Conservation (phyloP, 1,140 invertebrate species). For the Drosophila nasuta region DNA sequence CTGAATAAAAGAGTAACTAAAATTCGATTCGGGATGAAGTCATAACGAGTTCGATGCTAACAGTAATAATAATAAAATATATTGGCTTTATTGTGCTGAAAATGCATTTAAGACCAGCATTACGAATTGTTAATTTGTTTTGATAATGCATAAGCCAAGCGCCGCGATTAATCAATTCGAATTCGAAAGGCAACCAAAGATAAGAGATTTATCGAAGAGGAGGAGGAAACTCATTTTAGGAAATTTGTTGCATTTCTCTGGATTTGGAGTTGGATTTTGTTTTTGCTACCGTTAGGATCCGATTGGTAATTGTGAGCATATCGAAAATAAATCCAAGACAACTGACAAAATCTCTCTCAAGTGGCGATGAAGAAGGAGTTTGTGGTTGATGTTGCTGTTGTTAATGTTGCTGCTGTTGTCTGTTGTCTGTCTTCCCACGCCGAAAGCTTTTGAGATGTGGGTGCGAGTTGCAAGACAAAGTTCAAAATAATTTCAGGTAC, state of each 20-base stretch:
- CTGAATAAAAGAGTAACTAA: slow-evolving; percentile 6
- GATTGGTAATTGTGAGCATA: slow-evolving; percentile 39
- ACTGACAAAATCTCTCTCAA: slow-evolving; percentile 19
- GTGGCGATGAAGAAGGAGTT: not conserved
- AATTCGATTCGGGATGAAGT: not conserved
- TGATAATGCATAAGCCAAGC: slow-evolving; percentile 29
- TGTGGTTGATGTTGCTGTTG: not conserved
- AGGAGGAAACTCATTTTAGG: not conserved
- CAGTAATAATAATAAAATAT: slow-evolving; percentile 60
- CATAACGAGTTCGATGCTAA: not conserved
- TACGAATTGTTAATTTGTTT: slow-evolving; percentile 68
- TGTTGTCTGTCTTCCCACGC: slow-evolving; percentile 63
- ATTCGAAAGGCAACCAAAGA: slow-evolving; percentile 54
- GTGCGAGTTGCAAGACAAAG: slow-evolving; percentile 61
- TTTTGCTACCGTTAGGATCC: slow-evolving; percentile 48
- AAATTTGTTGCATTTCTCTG: slow-evolving; percentile 35
- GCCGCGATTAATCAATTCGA: slow-evolving; percentile 52
- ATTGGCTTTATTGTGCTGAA: slow-evolving; percentile 31
- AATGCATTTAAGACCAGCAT: slow-evolving; percentile 61
- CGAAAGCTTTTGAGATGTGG: slow-evolving; percentile 32
- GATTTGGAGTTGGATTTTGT: not conserved
- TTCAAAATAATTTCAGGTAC: slow-evolving; percentile 77
- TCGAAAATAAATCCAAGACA: slow-evolving; percentile 25
- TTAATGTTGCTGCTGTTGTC: not conserved
- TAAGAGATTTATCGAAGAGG: not conserved